These are phyloP conservation scores for Aphelocoma coerulescens DNA, from an alignment of 2,113 vertebrate genomes.

Conservation along the genomic window DNA sequence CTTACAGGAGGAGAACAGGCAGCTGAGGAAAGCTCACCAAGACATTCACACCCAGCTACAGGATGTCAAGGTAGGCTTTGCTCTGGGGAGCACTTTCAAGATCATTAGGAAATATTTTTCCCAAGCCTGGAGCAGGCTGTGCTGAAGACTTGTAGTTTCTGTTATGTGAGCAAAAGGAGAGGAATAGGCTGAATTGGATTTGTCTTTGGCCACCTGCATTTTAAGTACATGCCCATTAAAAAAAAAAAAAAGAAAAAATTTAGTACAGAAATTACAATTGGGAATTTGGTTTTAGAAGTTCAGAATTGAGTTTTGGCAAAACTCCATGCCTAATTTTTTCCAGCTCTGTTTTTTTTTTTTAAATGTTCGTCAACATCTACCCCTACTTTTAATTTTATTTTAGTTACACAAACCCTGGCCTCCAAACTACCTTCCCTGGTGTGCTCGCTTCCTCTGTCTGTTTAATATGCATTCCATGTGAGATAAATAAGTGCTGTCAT, in stretches of 20 bases:
- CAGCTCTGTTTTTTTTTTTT: neutral
- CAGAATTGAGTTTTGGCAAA: neutral
- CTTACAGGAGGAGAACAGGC: constrained; percentile 91
- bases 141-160: neutral
- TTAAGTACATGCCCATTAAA: neutral
- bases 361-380: neutral
- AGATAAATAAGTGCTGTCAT: neutral
- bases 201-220: neutral
- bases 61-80: constrained; percentile 85
- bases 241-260: neutral
- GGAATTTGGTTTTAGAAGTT: neutral
- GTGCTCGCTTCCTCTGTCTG: neutral
- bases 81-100: neutral
- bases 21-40: constrained; percentile 92
- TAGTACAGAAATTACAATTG: neutral
- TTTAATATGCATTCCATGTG: neutral
- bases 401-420: neutral
- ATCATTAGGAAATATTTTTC: neutral
- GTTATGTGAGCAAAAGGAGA: neutral
- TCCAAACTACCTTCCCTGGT: neutral
- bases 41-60: constrained; percentile 92
- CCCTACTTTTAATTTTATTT: neutral
- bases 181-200: neutral
- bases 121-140: neutral
- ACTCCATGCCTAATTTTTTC: neutral